Conservation (phyloP, 2,888 invertebrate species). For the Epiblema foenella region DNA sequence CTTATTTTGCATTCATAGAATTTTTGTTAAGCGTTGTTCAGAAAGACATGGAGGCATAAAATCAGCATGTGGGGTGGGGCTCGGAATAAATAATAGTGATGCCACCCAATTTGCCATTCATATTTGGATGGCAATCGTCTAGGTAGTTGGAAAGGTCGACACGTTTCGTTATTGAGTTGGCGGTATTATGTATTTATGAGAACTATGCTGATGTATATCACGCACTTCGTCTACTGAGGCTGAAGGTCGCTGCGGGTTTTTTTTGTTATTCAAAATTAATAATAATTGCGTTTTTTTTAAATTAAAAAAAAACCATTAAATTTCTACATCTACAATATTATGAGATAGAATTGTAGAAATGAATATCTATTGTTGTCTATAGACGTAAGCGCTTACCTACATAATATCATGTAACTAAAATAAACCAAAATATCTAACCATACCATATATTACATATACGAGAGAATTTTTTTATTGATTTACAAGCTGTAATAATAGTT, state of each 20-base stretch:
- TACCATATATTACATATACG: too few relatives aligned
- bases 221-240: slow-evolving; percentile 8
- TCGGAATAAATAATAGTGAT: slow-evolving; percentile 49
- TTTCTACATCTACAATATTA: too few relatives aligned
- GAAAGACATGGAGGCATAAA: slow-evolving; percentile 65
- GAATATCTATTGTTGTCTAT: too few relatives aligned
- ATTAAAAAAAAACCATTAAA: too few relatives aligned
- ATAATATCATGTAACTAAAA: too few relatives aligned
- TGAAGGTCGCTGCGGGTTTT: not conserved
- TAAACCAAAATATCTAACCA: too few relatives aligned
- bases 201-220: slow-evolving; percentile 32
- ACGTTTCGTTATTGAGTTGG: slow-evolving; percentile 47
- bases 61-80: slow-evolving; percentile 61
- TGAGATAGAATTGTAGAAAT: too few relatives aligned
- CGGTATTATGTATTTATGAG: slow-evolving; percentile 43
- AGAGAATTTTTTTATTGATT: too few relatives aligned
- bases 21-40: slow-evolving; percentile 77
- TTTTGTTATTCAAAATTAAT: not conserved
- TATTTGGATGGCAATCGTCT: slow-evolving; percentile 77
- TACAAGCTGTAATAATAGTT: too few relatives aligned
- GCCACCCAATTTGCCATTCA: slow-evolving; percentile 80
- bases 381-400: too few relatives aligned
- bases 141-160: slow-evolving; percentile 77
- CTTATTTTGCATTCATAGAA: slow-evolving; percentile 83
- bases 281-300: not conserved